Base-by-base conservation (phyloP, 2,888 invertebrate species). In the Eudasyphora cyanicolor region DNA sequence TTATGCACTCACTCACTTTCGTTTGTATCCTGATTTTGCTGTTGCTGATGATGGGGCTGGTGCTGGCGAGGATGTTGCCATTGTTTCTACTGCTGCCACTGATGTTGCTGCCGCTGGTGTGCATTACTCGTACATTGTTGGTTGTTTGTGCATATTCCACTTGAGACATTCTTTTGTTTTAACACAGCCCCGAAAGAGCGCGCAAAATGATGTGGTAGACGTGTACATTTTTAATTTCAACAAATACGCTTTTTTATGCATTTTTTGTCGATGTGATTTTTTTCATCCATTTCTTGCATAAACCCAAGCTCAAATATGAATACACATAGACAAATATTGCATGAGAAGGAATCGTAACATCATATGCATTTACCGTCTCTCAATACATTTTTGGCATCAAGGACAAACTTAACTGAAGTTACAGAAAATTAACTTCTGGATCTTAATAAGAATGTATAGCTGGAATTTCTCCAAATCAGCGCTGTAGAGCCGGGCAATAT, bases 1-100 rank as follows among this genome's bases (percentile, higher is more conserved):
- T 95, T 95, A 85, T 96, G 96, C 92, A 97, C 74, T 81, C 92
- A 97, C 74, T 81, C 84, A 84, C 84, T 84, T 81, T 84, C 82
- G 67, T 82, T 81, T 67, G 49, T 60, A 71, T 70, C 12, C 32
- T 79, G 76, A 32, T 70, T 35, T 29, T 62, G 76, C 19, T 57
- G 51, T 27, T 67, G 54, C 51, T 35, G 3, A 45, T 8, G 10
- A 19, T 3, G 45, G 7, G 62, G 51, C 82, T 79, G 79, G 75
- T 60, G 38, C 29, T 35, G 45, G 10, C 78, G 24, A 54, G 60
- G 29, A 38, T 76, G 38, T 73, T 60, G 67, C 57, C 54, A 32
- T 67, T 54, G 21, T 21, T 54, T 6, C 14, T 1, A 54, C 19
- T 54, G 21, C 54, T 54, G 24, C 14, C 8, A 54, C 19, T 54